Evolutionary conservation across 1,140 invertebrate genomes (phyloP).

Genomic region (Steinernema feltiae): DNA sequence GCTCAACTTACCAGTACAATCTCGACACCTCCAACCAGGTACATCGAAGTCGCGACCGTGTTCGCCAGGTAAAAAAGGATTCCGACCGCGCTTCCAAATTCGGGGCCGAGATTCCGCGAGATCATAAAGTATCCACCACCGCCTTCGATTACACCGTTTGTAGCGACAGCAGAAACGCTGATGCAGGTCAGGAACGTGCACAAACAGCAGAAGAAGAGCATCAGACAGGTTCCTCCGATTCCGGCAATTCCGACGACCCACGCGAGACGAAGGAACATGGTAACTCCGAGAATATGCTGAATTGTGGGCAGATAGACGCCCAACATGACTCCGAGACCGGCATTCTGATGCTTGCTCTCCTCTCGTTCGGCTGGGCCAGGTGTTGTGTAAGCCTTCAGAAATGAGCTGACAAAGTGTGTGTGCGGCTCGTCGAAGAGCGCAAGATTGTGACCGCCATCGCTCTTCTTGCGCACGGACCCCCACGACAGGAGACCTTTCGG

Average conservation of each 20-base stretch:
- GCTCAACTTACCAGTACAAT: conserved; percentile 74
- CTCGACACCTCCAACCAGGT: conserved; percentile 89
- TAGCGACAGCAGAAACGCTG: conserved; percentile 97
- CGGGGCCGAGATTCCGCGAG: conserved; percentile 88
- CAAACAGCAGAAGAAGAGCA: conserved; percentile 51
- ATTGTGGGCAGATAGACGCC: conserved; percentile 58
- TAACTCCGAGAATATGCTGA: conserved; percentile 57
- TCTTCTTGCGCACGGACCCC: conserved; percentile 30
- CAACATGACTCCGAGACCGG: conserved; percentile 50
- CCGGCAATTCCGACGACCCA: conserved; percentile 50
- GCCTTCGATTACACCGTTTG: conserved; percentile 84
- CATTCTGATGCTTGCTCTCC: conserved; percentile 28
- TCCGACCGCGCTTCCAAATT: conserved; percentile 95
- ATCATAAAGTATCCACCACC: conserved; percentile 99
- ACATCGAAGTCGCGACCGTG: conserved; percentile 95
- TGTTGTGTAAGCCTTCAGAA: conserved; percentile 54
- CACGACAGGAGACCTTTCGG: conserved; percentile 33
- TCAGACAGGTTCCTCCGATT: conserved; percentile 41
- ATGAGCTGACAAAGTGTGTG: conserved; percentile 38
- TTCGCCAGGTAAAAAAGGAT: conserved; percentile 98
- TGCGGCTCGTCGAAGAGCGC: conserved; percentile 52
- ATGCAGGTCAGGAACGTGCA: conserved; percentile 89
- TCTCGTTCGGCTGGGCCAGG: conserved; percentile 48
- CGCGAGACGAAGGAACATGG: conserved; percentile 57
- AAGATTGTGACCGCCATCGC: conserved; percentile 23